Evolutionary conservation across 2,888 invertebrate species (phyloP).

Genomic region (Stenurella melanura): DNA sequence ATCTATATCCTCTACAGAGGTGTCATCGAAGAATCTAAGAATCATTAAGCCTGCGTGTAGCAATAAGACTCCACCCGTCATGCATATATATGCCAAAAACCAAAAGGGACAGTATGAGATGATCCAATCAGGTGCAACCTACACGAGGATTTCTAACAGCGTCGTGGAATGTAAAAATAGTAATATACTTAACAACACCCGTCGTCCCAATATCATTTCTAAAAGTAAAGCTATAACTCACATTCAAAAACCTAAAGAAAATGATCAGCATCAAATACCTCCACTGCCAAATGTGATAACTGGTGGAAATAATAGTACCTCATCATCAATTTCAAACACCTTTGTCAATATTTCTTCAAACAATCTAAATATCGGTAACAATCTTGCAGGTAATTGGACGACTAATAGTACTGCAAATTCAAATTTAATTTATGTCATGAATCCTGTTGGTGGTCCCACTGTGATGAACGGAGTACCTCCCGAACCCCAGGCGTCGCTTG

Average conservation of each 20-base stretch:
- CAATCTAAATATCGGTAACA: background rate
- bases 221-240: background rate
- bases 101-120: background rate
- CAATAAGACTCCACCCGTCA: too few species aligned
- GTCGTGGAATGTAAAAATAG: background rate
- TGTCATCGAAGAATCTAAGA: too few species aligned
- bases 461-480: background rate
- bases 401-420: background rate
- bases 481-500: background rate
- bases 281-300: background rate
- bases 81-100: background rate
- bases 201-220: background rate
- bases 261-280: background rate
- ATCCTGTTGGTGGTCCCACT: background rate
- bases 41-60: too few species aligned
- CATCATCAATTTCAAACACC: conserved; percentile 18
- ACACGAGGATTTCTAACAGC: background rate
- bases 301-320: background rate
- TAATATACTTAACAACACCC: background rate
- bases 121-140: background rate
- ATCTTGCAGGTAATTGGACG: conserved; percentile 15
- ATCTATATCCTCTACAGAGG: too few species aligned
- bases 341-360: background rate
- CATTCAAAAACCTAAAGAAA: background rate
- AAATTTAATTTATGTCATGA: conserved; percentile 27